These are phyloP conservation scores for Romanomermis culicivorax DNA, from an alignment of 2,888 invertebrate genomes.

Conservation along the genomic window DNA sequence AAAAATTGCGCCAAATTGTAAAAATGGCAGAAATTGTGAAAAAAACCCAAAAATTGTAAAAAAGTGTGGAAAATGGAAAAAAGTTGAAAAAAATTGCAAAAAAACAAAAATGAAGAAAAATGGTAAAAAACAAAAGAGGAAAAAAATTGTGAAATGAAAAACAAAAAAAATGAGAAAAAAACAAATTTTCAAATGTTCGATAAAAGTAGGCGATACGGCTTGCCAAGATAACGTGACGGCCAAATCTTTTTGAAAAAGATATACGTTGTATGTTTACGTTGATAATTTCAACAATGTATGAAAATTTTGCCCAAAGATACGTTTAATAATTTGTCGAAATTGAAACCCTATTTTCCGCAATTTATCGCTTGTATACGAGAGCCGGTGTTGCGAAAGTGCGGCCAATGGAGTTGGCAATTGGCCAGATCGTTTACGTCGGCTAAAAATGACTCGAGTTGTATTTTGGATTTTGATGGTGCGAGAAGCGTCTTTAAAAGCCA, in stretches of 20 bases:
- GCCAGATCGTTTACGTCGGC: background rate
- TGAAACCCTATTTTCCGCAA: background rate
- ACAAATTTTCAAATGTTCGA: background rate
- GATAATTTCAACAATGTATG: background rate
- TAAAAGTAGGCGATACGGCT: background rate
- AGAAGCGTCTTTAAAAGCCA: background rate
- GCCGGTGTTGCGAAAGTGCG: constrained; percentile 11
- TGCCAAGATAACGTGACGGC: background rate
- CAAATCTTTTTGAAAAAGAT: background rate
- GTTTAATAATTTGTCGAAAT: background rate
- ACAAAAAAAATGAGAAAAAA: too few species aligned
- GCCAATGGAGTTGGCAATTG: constrained; percentile 11
- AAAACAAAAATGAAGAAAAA: too few species aligned
- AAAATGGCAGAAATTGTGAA: too few species aligned
- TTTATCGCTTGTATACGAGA: background rate
- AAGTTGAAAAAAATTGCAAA: too few species aligned
- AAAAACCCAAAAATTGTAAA: too few species aligned
- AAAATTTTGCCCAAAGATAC: background rate
- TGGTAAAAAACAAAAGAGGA: too few species aligned
- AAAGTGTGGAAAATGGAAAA: too few species aligned
- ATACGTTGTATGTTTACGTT: background rate
- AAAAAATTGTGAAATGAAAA: too few species aligned
- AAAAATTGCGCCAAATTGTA: too few species aligned
- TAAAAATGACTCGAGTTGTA: background rate
- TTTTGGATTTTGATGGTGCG: background rate